Percentiles rank a stretch among this genome's conserved stretches.
These are phyloP conservation scores for Euplagia quadripunctaria DNA, from an alignment of 2,888 invertebrate species.

Conservation along the genomic window DNA sequence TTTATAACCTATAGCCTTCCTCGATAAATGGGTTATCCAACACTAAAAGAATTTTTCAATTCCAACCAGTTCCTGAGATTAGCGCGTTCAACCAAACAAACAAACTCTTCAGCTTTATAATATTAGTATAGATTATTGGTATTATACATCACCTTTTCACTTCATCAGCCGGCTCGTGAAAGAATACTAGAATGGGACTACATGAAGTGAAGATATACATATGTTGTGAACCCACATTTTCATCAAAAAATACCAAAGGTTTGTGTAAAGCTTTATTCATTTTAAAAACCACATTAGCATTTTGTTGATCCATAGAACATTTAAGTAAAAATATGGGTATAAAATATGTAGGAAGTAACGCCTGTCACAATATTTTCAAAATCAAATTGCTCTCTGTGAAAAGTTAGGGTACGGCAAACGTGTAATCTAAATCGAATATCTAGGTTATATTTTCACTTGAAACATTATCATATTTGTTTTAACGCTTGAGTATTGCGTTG, in stretches of 20 bases:
- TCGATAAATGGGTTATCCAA: too few species aligned
- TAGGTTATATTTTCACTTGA: conserved; percentile 43
- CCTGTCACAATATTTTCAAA: conserved; percentile 38
- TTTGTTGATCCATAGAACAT: background rate
- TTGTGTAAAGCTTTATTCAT: background rate
- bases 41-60: too few species aligned
- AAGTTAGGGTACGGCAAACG: conserved; percentile 31
- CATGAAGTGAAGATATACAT: background rate
- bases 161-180: too few species aligned
- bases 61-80: too few species aligned
- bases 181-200: background rate
- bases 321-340: background rate
- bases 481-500: conserved; percentile 14
- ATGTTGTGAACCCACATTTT: background rate
- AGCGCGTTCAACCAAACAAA: too few species aligned
- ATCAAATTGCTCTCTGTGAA: conserved; percentile 35
- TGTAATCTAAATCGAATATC: conserved; percentile 52
- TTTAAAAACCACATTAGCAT: background rate
- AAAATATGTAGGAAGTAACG: conserved; percentile 4
- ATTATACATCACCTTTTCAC: background rate
- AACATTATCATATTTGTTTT: conserved; percentile 40
- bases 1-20: too few species aligned
- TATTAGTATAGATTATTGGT: background rate
- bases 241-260: background rate
- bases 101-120: too few species aligned